phyloP scores from a whole-genome alignment of 2,113 vertebrate species.

The Phocoena sinus region DNA sequence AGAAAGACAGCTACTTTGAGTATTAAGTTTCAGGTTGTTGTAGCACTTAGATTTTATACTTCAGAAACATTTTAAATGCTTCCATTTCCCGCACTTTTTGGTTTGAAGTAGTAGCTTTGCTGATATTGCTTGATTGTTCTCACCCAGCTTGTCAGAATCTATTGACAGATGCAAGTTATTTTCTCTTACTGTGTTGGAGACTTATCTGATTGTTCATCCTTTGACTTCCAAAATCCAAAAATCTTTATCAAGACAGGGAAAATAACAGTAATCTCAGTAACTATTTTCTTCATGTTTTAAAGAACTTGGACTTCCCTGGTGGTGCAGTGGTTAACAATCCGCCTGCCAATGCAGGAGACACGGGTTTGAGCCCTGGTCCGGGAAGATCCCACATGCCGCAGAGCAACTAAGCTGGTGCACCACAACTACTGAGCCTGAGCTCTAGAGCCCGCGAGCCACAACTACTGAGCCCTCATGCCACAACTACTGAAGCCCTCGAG shows the following conservation, averaged over 20 bases:
- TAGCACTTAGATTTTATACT: not conserved
- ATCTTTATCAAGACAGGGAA: not conserved
- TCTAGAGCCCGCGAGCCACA: no score
- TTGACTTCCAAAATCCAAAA: conserved; percentile 1
- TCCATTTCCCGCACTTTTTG: not conserved
- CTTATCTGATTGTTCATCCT: not conserved
- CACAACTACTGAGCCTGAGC: no score
- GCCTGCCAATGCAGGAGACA: no score
- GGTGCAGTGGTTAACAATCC: no score
- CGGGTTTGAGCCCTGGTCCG: no score
- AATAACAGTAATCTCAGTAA: not conserved
- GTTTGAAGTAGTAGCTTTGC: not conserved
- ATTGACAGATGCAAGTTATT: not conserved
- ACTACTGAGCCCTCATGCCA: no score
- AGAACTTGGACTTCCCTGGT: not conserved
- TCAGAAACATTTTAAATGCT: not conserved
- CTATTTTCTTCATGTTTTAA: not conserved
- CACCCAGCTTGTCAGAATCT: not conserved
- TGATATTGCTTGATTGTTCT: not conserved
- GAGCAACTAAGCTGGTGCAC: no score
- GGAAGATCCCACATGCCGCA: no score
- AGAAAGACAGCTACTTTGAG: not conserved
- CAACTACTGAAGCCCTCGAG: no score
- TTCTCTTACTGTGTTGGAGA: not conserved
- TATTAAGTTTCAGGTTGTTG: not conserved